phyloP scores from a whole-genome alignment of 1,140 invertebrate genomes.

The Papilio xuthus region DNA sequence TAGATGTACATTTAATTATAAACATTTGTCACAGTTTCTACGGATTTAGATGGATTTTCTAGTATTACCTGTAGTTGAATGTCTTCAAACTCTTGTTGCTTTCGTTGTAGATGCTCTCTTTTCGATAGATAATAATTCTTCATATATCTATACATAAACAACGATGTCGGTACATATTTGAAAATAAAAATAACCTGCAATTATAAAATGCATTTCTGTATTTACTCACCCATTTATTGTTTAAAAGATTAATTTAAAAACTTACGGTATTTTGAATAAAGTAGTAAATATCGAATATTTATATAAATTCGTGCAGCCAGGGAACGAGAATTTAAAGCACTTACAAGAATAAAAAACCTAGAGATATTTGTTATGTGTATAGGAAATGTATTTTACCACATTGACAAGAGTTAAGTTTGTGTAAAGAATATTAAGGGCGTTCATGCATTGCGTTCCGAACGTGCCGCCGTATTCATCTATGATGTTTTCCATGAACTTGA shows the following conservation, averaged over 20 bases:
- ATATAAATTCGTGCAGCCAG: background rate
- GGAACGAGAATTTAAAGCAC: too few species aligned
- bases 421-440: constrained; percentile 55
- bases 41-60: background rate
- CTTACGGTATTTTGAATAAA: too few species aligned
- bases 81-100: constrained; percentile 66
- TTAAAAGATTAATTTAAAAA: background rate
- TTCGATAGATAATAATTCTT: constrained; percentile 58
- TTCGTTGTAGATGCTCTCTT: constrained; percentile 54
- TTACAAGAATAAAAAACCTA: background rate
- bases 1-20: background rate
- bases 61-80: constrained; percentile 63
- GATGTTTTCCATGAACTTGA: constrained; percentile 50
- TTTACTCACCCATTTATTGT: background rate
- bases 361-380: background rate
- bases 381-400: constrained; percentile 53
- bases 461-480: constrained; percentile 54
- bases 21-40: background rate
- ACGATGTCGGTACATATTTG: constrained; percentile 65
- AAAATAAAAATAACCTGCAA: constrained; percentile 65
- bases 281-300: background rate
- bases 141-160: constrained; percentile 65
- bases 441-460: constrained; percentile 51
- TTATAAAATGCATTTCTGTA: constrained; percentile 10
- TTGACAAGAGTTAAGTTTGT: constrained; percentile 56